Evolutionary conservation across 2,888 invertebrate genomes (phyloP).

Genomic region (Eilema griseolum): DNA sequence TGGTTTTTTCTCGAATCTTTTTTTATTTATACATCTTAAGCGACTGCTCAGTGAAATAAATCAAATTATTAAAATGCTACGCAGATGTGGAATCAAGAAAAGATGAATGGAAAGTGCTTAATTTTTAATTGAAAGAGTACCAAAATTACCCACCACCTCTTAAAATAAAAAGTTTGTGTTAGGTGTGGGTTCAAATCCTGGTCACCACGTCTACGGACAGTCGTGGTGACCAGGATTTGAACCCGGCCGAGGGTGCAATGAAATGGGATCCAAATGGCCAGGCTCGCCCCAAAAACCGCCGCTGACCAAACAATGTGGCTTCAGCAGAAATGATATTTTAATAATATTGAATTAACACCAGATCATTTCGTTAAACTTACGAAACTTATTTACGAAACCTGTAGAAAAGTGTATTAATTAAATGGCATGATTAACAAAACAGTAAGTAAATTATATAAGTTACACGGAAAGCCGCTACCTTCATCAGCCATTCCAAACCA

Average conservation of each 20-base stretch:
- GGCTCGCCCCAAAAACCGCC: too few relatives aligned
- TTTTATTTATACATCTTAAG: not conserved
- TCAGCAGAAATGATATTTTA: not conserved
- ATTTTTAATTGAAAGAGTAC: too few relatives aligned
- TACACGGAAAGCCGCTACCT: slow-evolving; percentile 10
- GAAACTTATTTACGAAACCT: slow-evolving; percentile 21
- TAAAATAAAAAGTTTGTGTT: too few relatives aligned
- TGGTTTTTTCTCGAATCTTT: not conserved
- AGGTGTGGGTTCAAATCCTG: too few relatives aligned
- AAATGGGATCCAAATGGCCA: too few relatives aligned
- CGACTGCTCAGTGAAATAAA: not conserved
- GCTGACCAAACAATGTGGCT: too few relatives aligned
- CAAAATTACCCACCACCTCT: too few relatives aligned
- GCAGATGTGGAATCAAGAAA: not conserved
- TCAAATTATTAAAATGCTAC: not conserved
- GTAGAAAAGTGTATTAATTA: slow-evolving; percentile 9
- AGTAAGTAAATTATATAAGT: slow-evolving; percentile 35
- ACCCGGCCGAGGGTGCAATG: too few relatives aligned
- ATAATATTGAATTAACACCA: not conserved
- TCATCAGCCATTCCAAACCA: not conserved
- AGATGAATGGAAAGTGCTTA: not conserved
- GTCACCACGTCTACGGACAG: too few relatives aligned
- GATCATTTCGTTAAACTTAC: not conserved
- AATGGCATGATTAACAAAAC: slow-evolving; percentile 11
- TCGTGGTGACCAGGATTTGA: too few relatives aligned